Evolutionary conservation across 1,140 invertebrate genomes (phyloP).

Genomic region (Lucilia sericata): DNA sequence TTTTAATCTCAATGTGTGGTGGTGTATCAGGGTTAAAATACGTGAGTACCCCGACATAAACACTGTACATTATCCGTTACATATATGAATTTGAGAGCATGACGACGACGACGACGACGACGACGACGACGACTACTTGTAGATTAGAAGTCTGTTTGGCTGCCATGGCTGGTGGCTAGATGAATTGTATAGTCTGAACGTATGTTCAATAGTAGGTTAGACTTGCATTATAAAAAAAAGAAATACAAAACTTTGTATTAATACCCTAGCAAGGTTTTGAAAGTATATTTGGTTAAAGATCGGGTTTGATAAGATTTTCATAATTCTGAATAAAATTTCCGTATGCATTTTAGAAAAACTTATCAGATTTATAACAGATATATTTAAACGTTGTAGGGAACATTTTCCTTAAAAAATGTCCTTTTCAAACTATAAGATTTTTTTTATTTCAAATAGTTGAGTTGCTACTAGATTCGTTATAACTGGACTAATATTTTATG

Average conservation of each 20-base stretch:
- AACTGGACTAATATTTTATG: background rate
- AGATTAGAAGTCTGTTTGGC: background rate
- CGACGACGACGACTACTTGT: background rate
- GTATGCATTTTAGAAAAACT: too few relatives aligned
- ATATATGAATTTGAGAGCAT: background rate
- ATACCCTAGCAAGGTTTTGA: background rate
- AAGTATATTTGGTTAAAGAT: background rate
- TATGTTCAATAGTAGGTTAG: constrained; percentile 5
- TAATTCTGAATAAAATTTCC: too few relatives aligned
- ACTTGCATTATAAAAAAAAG: background rate
- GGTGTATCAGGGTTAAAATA: constrained; percentile 20
- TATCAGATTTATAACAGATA: too few relatives aligned
- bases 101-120: background rate
- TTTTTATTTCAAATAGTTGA: too few relatives aligned
- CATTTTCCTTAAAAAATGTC: too few relatives aligned
- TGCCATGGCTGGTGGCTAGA: background rate
- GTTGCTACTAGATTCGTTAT: background rate
- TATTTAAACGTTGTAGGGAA: too few relatives aligned
- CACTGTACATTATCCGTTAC: background rate
- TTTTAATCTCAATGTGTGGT: background rate
- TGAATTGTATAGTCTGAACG: background rate
- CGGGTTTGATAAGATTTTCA: too few relatives aligned
- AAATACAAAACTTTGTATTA: background rate
- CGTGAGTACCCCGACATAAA: background rate
- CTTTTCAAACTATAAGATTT: too few relatives aligned